A percentile compares a stretch with the other conserved stretches of the same genome.
Evolutionary conservation across 2,113 vertebrate species (phyloP).

Genomic region (Triplophysa rosa): DNA sequence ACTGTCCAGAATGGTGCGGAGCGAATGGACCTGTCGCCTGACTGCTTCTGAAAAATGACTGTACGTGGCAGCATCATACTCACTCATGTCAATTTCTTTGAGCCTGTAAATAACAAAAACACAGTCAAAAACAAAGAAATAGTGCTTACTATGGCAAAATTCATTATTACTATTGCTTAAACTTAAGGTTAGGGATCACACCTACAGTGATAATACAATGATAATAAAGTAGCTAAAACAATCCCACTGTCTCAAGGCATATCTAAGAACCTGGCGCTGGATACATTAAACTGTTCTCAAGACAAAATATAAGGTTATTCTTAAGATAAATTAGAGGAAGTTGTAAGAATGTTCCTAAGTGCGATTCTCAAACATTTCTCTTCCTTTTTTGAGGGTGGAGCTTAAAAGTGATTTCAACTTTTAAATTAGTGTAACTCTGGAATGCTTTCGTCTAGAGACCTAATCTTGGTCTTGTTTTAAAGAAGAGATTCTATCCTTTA

Average conservation of each 20-base stretch:
- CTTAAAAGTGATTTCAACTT: too few relatives aligned
- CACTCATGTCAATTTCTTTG: constrained; percentile 94
- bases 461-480: too few relatives aligned
- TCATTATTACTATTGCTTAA: not conserved
- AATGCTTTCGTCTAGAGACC: too few relatives aligned
- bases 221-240: not conserved
- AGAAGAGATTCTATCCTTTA: too few relatives aligned
- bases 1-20: constrained; percentile 90
- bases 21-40: constrained; percentile 87
- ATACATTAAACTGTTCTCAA: too few relatives aligned
- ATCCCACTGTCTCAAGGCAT: not conserved
- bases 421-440: too few relatives aligned
- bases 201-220: too few relatives aligned
- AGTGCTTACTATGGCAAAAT: not conserved
- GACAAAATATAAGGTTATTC: too few relatives aligned
- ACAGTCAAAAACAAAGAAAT: not conserved
- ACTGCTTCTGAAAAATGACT: constrained; percentile 89
- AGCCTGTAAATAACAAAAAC: constrained; percentile 69
- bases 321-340: too few relatives aligned
- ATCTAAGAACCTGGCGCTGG: not conserved
- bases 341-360: too few relatives aligned
- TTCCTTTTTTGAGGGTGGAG: too few relatives aligned
- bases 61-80: constrained; percentile 88
- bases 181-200: not conserved
- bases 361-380: too few relatives aligned